These are phyloP conservation scores for Platyrinchus mystaceus DNA, from an alignment of 2,797 vertebrate species.

Conservation along the genomic window DNA sequence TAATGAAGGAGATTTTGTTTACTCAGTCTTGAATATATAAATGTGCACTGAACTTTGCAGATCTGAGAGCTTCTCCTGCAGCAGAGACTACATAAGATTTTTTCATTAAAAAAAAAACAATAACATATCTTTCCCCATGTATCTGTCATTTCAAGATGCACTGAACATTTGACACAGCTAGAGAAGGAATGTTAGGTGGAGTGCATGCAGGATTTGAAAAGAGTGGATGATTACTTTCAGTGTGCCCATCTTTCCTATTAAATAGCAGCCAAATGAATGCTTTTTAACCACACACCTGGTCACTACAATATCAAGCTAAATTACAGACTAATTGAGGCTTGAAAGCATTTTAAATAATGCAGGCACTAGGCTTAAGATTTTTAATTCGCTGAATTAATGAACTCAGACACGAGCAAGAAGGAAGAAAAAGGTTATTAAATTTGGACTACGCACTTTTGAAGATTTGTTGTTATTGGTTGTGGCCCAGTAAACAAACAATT, in stretches of 20 bases:
- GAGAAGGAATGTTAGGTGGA: not conserved
- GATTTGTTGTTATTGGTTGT: not conserved
- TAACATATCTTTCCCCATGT: not conserved
- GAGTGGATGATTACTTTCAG: not conserved
- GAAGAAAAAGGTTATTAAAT: not conserved
- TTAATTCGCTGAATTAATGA: not conserved
- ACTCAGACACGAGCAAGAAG: not conserved
- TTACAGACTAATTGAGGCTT: not conserved
- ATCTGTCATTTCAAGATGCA: not conserved
- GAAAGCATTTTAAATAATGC: not conserved
- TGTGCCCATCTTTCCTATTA: not conserved
- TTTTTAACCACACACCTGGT: not conserved
- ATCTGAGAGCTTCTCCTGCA: not conserved
- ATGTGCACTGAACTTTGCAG: not conserved
- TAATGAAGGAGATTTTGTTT: not conserved
- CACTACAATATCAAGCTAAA: not conserved
- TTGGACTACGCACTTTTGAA: not conserved
- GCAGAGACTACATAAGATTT: not conserved
- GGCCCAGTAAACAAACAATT: not conserved
- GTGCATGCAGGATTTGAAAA: not conserved
- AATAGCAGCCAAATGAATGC: not conserved
- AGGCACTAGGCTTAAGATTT: not conserved
- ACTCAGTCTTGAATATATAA: not conserved
- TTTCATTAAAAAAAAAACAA: not conserved
- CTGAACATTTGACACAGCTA: not conserved